Conservation (phyloP, 53 echinoderm and acorn worm genomes). For the Patiria pectinifera region DNA sequence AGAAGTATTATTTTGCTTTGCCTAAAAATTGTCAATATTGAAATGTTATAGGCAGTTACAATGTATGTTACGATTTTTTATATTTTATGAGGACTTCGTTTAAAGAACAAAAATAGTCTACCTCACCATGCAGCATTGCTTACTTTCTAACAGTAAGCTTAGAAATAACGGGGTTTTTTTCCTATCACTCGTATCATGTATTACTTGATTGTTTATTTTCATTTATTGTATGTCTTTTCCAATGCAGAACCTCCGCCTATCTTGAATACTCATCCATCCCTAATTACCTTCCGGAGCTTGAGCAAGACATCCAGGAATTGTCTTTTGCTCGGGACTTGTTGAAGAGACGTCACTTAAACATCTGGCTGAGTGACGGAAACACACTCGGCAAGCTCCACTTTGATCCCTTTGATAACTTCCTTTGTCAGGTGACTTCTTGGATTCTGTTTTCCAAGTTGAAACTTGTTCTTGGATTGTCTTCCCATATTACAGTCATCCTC, state of each 20-base stretch:
- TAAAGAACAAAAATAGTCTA: not conserved
- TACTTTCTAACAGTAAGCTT: not conserved
- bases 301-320: constrained; percentile 78
- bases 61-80: too few species aligned
- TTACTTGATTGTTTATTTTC: not conserved
- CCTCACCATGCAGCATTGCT: not conserved
- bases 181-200: too few species aligned
- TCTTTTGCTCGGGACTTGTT: constrained; percentile 64
- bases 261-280: constrained; percentile 92
- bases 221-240: not conserved
- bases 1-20: too few species aligned
- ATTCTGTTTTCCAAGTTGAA: too few species aligned
- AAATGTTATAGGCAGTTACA: too few species aligned
- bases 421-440: constrained; percentile 78
- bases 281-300: constrained; percentile 80
- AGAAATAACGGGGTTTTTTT: not conserved
- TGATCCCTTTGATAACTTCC: constrained; percentile 94
- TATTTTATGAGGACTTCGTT: too few species aligned
- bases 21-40: too few species aligned
- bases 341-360: constrained; percentile 76
- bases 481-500: not conserved
- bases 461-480: not conserved
- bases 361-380: constrained; percentile 96
- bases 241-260: constrained; percentile 77
- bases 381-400: constrained; percentile 96